phyloP scores from a whole-genome alignment of 2,888 invertebrate species.

The Eulithis prunata region DNA sequence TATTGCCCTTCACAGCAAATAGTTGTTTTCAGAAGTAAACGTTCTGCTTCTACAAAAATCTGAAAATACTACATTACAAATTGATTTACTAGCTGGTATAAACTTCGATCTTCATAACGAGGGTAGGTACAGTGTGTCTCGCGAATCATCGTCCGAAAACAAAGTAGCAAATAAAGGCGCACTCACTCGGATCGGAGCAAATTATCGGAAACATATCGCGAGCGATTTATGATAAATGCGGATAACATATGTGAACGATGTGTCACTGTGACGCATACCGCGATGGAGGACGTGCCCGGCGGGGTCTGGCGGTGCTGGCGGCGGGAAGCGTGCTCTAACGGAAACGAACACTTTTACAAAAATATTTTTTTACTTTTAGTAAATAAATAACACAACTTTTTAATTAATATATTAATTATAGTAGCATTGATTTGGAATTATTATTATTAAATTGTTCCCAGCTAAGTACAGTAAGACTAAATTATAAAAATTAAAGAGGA shows the following conservation, averaged over 20 bases:
- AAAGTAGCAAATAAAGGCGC: conserved; percentile 20
- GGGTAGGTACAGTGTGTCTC: neutral
- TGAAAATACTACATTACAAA: neutral
- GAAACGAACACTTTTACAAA: too few relatives aligned
- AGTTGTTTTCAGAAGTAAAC: neutral
- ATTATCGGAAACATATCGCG: conserved; percentile 34
- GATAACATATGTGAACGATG: conserved; percentile 37
- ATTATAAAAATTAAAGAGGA: too few relatives aligned
- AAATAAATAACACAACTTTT: too few relatives aligned
- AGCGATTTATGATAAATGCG: conserved; percentile 41
- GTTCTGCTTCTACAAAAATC: neutral
- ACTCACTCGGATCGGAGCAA: conserved; percentile 23
- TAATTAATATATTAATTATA: too few relatives aligned
- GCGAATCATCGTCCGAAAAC: conserved; percentile 17
- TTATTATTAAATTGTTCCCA: too few relatives aligned
- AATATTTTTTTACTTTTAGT: too few relatives aligned
- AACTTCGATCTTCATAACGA: neutral
- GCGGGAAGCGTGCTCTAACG: too few relatives aligned
- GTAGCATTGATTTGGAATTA: too few relatives aligned
- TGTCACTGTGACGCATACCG: conserved; percentile 21
- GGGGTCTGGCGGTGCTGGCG: too few relatives aligned
- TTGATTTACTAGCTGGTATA: neutral
- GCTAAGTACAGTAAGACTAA: too few relatives aligned
- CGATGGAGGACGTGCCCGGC: too few relatives aligned
- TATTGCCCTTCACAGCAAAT: neutral